A percentile compares a stretch with the other conserved stretches of the same genome.
phyloP scores from a whole-genome alignment of 2,113 vertebrate genomes.

The Nannospalax galili region DNA sequence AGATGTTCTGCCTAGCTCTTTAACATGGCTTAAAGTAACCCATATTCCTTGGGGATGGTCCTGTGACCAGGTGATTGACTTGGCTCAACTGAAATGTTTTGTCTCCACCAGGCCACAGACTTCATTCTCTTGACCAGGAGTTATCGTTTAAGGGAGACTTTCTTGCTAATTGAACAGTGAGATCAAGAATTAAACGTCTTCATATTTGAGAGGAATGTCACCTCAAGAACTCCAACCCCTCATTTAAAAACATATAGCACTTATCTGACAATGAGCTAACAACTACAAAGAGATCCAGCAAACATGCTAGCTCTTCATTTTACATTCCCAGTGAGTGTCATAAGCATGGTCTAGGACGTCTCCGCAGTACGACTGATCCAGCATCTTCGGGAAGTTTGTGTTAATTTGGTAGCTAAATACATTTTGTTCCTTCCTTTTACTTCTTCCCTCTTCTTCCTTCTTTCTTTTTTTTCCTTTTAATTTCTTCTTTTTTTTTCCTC shows the following conservation, averaged over 20 bases:
- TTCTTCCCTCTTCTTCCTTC: no score
- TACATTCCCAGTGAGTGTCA: not conserved
- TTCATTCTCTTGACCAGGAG: no score
- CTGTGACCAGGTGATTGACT: no score
- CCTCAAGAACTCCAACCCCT: not conserved
- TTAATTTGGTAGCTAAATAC: not conserved
- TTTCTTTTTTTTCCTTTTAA: not conserved
- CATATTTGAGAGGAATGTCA: not conserved
- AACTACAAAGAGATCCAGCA: not conserved
- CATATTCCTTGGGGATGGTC: no score
- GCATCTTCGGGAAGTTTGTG: not conserved
- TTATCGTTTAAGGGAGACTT: no score
- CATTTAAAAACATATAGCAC: not conserved
- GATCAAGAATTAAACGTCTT: not conserved
- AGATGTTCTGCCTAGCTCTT: no score
- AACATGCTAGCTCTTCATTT: not conserved
- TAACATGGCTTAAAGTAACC: no score
- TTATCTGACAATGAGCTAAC: not conserved
- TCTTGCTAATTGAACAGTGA: no score
- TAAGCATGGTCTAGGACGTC: not conserved
- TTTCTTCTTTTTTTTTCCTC: not conserved
- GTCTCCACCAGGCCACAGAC: no score
- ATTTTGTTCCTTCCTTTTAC: not conserved
- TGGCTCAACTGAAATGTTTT: no score
- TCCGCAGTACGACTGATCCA: not conserved